Evolutionary conservation across 2,888 invertebrate genomes (phyloP).

Genomic region (Drosophila barbarae): DNA sequence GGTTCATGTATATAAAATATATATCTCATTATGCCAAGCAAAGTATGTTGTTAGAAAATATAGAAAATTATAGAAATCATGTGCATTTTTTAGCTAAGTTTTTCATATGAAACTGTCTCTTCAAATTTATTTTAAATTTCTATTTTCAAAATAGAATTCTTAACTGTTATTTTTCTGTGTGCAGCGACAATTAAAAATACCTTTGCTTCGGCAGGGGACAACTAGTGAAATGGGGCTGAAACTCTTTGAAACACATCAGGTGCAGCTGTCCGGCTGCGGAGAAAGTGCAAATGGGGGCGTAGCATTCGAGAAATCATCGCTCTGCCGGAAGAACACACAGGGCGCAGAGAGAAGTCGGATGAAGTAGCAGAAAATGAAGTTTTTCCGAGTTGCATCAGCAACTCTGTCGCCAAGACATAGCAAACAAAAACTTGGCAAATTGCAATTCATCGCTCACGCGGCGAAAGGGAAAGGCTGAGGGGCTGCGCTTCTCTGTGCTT

Average conservation of each 20-base stretch:
- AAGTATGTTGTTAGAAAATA: background rate
- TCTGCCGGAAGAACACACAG: conserved; percentile 17
- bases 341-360: conserved; percentile 45
- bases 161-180: background rate
- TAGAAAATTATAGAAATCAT: background rate
- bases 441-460: conserved; percentile 67
- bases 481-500: conserved; percentile 14
- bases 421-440: conserved; percentile 69
- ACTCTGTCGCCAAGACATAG: conserved; percentile 32
- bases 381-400: conserved; percentile 50
- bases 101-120: background rate
- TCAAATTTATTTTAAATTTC: background rate
- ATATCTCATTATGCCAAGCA: background rate
- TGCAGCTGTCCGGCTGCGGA: conserved; percentile 13
- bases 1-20: background rate
- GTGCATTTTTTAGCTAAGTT: background rate
- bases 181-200: conserved; percentile 47
- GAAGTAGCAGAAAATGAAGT: conserved; percentile 68
- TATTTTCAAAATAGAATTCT: background rate
- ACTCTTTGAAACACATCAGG: conserved; percentile 16
- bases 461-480: background rate
- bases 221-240: conserved; percentile 16
- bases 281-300: conserved; percentile 18
- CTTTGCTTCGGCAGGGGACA: conserved; percentile 28
- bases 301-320: conserved; percentile 57